Evolutionary conservation across 2,113 vertebrate species (phyloP).

Genomic region (Caranx ignobilis): DNA sequence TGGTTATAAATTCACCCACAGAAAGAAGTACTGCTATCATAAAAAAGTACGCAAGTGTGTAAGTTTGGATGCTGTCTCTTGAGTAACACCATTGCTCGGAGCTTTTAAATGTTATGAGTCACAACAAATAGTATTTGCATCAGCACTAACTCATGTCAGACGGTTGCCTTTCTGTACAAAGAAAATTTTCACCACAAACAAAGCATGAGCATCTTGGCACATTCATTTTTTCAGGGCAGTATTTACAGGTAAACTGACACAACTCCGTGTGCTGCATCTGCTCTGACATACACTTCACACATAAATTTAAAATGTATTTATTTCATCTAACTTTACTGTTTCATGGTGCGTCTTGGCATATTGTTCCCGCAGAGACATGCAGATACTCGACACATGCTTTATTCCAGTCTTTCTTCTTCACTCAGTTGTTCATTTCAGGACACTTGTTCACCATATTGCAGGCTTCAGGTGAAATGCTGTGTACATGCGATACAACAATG

Average conservation of each 20-base stretch:
- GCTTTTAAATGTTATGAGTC: background rate
- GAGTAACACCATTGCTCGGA: background rate
- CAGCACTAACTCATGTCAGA: no score
- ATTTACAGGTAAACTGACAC: background rate
- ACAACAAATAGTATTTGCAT: background rate
- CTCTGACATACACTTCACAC: background rate
- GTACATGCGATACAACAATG: background rate
- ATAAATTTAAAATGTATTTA: background rate
- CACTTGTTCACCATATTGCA: background rate
- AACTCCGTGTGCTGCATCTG: background rate
- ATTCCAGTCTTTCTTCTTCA: background rate
- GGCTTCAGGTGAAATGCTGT: background rate
- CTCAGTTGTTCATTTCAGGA: background rate
- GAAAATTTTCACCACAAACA: background rate
- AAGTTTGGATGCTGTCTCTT: background rate
- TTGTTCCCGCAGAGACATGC: no score
- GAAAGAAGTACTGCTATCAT: background rate
- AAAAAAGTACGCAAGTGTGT: background rate
- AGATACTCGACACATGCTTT: background rate
- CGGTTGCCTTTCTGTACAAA: background rate
- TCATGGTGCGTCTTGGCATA: background rate
- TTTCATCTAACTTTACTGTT: background rate
- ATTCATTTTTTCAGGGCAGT: slow-evolving; percentile 2
- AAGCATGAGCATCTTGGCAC: background rate
- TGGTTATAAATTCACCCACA: background rate